Conservation (phyloP, 2,888 invertebrate species). For the Gonocerus acuteangulatus region DNA sequence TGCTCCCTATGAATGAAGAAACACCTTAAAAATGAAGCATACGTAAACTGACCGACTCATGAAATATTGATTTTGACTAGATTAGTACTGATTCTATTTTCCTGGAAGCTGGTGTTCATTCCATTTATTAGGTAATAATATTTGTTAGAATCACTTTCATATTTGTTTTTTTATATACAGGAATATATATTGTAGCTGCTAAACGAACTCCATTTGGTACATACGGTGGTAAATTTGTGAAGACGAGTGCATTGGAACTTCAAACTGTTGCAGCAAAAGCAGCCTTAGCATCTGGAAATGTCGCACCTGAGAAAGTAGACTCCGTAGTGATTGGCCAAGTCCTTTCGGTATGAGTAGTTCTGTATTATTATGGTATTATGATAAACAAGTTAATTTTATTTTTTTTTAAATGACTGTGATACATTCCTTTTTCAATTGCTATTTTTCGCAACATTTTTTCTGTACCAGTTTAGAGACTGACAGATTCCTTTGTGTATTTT, state of each 20-base stretch:
- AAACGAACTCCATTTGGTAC: slow-evolving; percentile 96
- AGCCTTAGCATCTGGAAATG: slow-evolving; percentile 66
- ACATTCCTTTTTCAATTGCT: not conserved
- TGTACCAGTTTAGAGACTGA: too few relatives aligned
- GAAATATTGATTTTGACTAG: too few relatives aligned
- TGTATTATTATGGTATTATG: not conserved
- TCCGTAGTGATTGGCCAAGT: slow-evolving; percentile 87
- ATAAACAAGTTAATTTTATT: not conserved
- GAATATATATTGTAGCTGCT: slow-evolving; percentile 86
- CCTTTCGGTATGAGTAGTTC: slow-evolving; percentile 59
- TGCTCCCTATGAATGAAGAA: too few relatives aligned
- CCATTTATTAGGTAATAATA: too few relatives aligned
- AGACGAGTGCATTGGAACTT: slow-evolving; percentile 65
- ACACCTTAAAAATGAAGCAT: too few relatives aligned
- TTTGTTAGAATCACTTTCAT: not conserved
- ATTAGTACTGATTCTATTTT: too few relatives aligned
- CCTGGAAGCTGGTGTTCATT: too few relatives aligned
- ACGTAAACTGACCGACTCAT: too few relatives aligned
- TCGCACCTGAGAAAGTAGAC: slow-evolving; percentile 80
- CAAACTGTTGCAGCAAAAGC: slow-evolving; percentile 74
- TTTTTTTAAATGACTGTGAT: not conserved
- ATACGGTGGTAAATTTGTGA: slow-evolving; percentile 76
- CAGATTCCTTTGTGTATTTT: too few relatives aligned
- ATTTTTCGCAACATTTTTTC: too few relatives aligned
- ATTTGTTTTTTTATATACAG: slow-evolving; percentile 46